Evolutionary conservation across 2,797 vertebrate species (phyloP).

Genomic region (Crocidura indochinensis): DNA sequence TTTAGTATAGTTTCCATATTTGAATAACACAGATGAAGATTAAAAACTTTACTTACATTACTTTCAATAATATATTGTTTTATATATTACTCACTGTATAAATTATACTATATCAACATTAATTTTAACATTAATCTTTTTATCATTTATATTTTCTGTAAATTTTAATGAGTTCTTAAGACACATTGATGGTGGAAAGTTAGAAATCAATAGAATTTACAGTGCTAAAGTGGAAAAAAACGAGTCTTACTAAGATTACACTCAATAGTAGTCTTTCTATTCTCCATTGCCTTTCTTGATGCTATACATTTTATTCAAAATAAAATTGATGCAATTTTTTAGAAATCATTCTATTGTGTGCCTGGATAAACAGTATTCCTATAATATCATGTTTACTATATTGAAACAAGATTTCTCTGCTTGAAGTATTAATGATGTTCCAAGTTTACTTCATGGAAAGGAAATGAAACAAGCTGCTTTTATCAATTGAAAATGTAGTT

Average conservation of each 20-base stretch:
- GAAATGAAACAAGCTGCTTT: constrained; percentile 34
- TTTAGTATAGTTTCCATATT: background rate
- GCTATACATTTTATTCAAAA: background rate
- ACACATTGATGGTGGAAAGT: too few relatives aligned
- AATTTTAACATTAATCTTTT: too few relatives aligned
- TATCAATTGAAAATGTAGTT: background rate
- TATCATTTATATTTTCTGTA: too few relatives aligned
- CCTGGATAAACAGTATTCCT: background rate
- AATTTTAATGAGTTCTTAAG: too few relatives aligned
- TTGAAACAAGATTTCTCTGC: constrained; percentile 1
- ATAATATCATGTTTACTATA: constrained; percentile 14
- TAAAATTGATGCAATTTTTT: background rate
- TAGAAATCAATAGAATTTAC: background rate
- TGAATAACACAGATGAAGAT: background rate
- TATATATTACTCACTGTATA: too few relatives aligned
- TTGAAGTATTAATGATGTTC: background rate
- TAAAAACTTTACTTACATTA: background rate
- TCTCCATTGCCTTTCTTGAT: background rate
- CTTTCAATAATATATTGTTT: background rate
- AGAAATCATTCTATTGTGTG: background rate
- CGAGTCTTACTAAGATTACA: background rate
- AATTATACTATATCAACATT: too few relatives aligned
- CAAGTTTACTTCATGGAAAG: background rate
- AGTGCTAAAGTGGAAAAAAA: background rate
- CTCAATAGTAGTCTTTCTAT: background rate